Percentiles rank a stretch among this genome's conserved stretches.
These are phyloP conservation scores for Scartelaos histophorus DNA, from an alignment of 2,113 vertebrate species.

Conservation along the genomic window DNA sequence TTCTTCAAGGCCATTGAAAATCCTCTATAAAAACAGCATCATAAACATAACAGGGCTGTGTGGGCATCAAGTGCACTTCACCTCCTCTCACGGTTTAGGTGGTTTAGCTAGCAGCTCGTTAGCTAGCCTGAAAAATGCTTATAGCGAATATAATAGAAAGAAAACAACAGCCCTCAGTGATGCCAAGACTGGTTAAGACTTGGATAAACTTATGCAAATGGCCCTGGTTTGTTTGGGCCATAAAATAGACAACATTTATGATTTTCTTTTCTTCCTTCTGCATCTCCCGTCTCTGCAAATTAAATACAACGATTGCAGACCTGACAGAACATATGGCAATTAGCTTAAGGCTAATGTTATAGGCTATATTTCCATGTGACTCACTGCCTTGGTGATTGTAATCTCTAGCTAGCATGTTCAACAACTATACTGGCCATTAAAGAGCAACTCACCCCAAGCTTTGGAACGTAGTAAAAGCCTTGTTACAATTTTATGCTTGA, in stretches of 20 bases:
- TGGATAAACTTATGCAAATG: neutral
- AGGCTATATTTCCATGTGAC: slow-evolving; percentile 42
- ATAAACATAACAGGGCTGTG: neutral
- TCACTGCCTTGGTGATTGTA: slow-evolving; percentile 19
- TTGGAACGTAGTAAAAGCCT: neutral
- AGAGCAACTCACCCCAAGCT: neutral
- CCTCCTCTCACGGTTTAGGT: neutral
- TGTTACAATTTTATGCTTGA: neutral
- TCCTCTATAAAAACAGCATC: slow-evolving; percentile 1
- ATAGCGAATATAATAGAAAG: neutral
- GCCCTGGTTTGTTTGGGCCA: neutral
- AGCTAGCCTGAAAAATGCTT: neutral
- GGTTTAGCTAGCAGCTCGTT: neutral
- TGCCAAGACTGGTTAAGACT: neutral
- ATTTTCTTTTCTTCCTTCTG: neutral
- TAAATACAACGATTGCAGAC: slow-evolving; percentile 2
- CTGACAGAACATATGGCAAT: slow-evolving; percentile 38
- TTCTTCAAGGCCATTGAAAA: slow-evolving; percentile 7
- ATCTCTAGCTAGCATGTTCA: slow-evolving; percentile 9
- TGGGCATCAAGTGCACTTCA: slow-evolving; percentile 10
- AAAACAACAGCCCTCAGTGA: neutral
- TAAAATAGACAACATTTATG: neutral
- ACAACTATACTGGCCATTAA: neutral
- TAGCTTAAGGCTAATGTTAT: slow-evolving; percentile 51
- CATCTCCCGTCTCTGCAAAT: neutral